Base-by-base conservation (phyloP, 2,113 vertebrate genomes). In the Halcyon malimbica region DNA sequence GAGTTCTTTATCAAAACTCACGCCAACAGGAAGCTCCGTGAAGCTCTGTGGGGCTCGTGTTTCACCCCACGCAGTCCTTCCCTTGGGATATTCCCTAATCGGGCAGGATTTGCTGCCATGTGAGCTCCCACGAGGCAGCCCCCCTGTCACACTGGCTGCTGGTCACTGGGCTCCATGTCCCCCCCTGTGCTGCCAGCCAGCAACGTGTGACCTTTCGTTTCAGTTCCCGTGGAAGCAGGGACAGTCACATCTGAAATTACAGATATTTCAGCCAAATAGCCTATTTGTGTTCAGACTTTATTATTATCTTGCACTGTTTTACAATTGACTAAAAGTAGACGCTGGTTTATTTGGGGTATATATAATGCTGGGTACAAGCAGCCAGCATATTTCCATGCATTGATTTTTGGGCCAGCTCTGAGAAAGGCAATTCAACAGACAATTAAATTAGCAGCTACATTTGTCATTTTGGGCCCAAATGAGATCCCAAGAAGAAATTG, bases 381-480 rank as follows among this genome's bases (percentile, higher is more conserved):
- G 93, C 57, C 83, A 79, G 48, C 89, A 9, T 28, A 68, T 60
- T 83, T 92, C 94, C 35, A 4, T 26, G 48, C 85, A 90, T 93
- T 62, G 92, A 93, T 95, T 94, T 97, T 83, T 89, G 59, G 76
- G 68, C 79, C 83, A 69, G 76, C 63, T n/a, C 88, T 56, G 78
- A 62, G 83, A 83, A 90, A 95, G 57, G 68, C 94, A 93, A 86
- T 95, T 88, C 94, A 73, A 73, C 31, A 92, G 84, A 57, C 94
- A 93, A 95, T 92, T 93, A 93, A 89, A 95, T 96, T 90, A 96
- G 83, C 94, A 85, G 79, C 76, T 79, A 26, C 68, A 50, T 96
- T 96, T 83, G 48, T 95, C 79, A 79, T 83, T 92, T 82, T 83
- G 53, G 79, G 89, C 63, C 75, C 57, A 87, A 83, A 93, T 90